Evolutionary conservation across 2,797 vertebrate genomes (phyloP).

Genomic region (Chaunax sp.): DNA sequence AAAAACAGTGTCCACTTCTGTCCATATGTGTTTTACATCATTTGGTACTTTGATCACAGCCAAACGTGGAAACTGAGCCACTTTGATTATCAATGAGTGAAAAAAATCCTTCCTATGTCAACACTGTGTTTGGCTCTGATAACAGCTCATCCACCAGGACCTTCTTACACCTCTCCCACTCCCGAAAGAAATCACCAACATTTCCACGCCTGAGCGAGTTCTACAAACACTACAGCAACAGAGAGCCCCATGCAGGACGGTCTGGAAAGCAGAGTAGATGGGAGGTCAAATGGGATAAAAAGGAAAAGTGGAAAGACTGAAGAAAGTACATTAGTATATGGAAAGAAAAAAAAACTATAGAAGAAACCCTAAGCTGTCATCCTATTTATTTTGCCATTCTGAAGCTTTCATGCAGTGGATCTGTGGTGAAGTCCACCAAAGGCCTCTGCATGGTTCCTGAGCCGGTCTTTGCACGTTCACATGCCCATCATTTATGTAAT

Average conservation of each 20-base stretch:
- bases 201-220: slow-evolving; percentile 28
- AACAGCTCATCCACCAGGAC: slow-evolving; percentile 35
- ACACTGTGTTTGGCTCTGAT: slow-evolving; percentile 35
- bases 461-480: neutral
- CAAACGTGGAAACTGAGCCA: slow-evolving; percentile 32
- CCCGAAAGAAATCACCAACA: slow-evolving; percentile 36
- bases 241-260: neutral
- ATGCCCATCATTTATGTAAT: slow-evolving; percentile 36
- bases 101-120: slow-evolving; percentile 31
- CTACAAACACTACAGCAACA: slow-evolving; percentile 12
- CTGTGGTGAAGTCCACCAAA: slow-evolving; percentile 11
- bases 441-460: slow-evolving; percentile 17
- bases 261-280: slow-evolving; percentile 1
- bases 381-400: slow-evolving; percentile 1
- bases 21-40: slow-evolving; percentile 43
- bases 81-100: slow-evolving; percentile 33
- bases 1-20: slow-evolving; percentile 34
- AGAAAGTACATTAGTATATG: neutral
- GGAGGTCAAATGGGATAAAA: slow-evolving; percentile 17
- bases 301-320: neutral
- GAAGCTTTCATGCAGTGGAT: neutral
- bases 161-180: slow-evolving; percentile 18
- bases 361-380: slow-evolving; percentile 3
- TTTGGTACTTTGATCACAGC: slow-evolving; percentile 39
- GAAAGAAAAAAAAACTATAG: neutral